Evolutionary conservation across 2,113 vertebrate genomes (phyloP).

Genomic region (Azemiops feae): DNA sequence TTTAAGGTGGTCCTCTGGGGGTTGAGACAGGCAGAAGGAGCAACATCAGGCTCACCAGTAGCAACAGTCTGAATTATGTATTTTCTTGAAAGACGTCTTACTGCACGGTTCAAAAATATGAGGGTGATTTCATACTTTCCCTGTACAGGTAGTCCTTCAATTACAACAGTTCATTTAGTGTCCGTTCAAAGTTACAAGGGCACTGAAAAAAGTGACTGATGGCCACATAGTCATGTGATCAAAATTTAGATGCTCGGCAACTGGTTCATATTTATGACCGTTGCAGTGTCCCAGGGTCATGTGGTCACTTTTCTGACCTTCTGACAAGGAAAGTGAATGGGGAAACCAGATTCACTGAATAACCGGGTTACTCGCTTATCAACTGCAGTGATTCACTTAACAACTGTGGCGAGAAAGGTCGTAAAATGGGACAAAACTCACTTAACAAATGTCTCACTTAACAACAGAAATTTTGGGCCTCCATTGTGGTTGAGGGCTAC

Average conservation of each 20-base stretch:
- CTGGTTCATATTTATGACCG: not conserved
- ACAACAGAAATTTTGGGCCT: not conserved
- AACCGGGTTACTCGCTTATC: not conserved
- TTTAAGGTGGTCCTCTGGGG: not conserved
- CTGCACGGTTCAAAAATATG: not conserved
- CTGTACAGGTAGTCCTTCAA: not conserved
- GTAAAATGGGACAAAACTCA: not conserved
- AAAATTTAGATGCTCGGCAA: not conserved
- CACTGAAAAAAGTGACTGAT: not conserved
- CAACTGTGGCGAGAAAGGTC: not conserved
- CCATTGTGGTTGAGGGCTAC: not conserved
- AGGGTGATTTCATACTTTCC: not conserved
- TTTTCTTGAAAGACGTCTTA: not conserved
- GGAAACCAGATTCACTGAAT: not conserved
- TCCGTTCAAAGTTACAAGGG: not conserved
- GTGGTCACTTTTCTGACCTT: not conserved
- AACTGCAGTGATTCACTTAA: not conserved
- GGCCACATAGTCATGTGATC: not conserved
- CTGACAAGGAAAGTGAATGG: not conserved
- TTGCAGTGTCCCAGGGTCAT: not conserved
- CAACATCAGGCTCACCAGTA: not conserved
- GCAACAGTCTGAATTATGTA: not conserved
- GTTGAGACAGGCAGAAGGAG: not conserved
- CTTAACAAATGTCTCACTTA: not conserved
- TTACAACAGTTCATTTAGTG: not conserved